phyloP scores from a whole-genome alignment of 2,113 vertebrate genomes.

The Varanus komodoensis region DNA sequence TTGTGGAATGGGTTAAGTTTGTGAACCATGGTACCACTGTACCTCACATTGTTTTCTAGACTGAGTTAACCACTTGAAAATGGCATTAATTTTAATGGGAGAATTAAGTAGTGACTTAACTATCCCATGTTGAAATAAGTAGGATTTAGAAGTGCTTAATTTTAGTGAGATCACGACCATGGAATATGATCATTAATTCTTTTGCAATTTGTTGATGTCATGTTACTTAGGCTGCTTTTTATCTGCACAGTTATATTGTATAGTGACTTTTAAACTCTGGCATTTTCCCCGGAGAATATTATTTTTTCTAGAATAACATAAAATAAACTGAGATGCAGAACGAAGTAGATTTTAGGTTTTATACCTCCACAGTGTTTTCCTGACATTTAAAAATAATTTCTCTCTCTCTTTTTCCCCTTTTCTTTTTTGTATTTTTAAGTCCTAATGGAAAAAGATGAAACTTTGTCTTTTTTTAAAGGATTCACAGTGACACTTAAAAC shows the following conservation, averaged over 20 bases:
- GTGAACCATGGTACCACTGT: too few relatives aligned
- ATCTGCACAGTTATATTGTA: background rate
- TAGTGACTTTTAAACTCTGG: conserved; percentile 2
- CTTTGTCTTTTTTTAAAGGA: conserved; percentile 15
- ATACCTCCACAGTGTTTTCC: background rate
- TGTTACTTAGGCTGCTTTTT: background rate
- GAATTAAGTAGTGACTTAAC: background rate
- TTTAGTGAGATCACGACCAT: too few relatives aligned
- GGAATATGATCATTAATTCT: background rate
- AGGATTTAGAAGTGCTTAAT: background rate
- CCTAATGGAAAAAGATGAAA: conserved; percentile 14
- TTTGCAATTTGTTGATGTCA: background rate
- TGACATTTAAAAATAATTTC: conserved; percentile 30
- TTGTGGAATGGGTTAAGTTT: too few relatives aligned
- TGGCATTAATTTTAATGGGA: background rate
- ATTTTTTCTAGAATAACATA: background rate
- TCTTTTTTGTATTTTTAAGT: background rate
- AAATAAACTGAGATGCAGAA: background rate
- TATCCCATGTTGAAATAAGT: background rate
- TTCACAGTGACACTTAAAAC: background rate
- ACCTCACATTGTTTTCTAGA: background rate
- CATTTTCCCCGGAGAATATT: background rate
- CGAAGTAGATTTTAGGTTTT: background rate
- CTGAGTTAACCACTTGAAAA: background rate
- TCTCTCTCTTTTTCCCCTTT: background rate